Base-by-base conservation (phyloP, 2,797 vertebrate genomes). In the Muscicapa comitata region DNA sequence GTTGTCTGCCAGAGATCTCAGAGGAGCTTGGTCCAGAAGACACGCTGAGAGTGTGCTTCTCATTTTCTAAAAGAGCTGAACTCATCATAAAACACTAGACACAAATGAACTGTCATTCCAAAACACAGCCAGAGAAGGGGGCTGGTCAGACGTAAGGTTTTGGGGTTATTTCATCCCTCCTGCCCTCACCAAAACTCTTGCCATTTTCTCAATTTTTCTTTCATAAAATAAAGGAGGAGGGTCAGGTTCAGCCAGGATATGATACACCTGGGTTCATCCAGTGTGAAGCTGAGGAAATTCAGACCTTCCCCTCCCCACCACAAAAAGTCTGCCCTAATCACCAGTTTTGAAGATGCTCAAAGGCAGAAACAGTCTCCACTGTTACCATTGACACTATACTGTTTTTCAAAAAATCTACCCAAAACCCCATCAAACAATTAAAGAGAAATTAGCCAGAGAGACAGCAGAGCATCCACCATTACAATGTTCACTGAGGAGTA, bases 1-100 rank as follows among this genome's bases (percentile, higher is more conserved):
- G 54, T 67, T 90, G 80, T 92, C 94, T 90, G 86, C 73, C 86
- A 78, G 80, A 88, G 50, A 47, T 86, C 83, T 89, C 73, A 54
- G 80, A 81, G 66, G 80, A 92, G 8, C 66, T 72, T 4, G 0
- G 47, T 90, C 62, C 77, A 81, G 79, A 43, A 86, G 42, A 54
- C 50, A n/a, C 0, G 3, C 88, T 88, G 75, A 75, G 90, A 63
- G 31, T 29, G 21, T 71, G 38, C 70, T 71, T 81, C 86, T 93
- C 11, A 31, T 86, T 91, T 95, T 73, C 66, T 84, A 10, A 72
- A 88, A 81, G n/a, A 78, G 42, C 54, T 88, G 83, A 88, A 47
- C 62, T 95, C 66, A 78, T 68, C 83, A 54, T 42, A 77, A 67
- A 74, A 45, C 66, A 47, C 54, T 47, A 50, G 53, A 77, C 21